Base-by-base conservation (phyloP, 2,113 vertebrate species). In the Pampusana beccarii region DNA sequence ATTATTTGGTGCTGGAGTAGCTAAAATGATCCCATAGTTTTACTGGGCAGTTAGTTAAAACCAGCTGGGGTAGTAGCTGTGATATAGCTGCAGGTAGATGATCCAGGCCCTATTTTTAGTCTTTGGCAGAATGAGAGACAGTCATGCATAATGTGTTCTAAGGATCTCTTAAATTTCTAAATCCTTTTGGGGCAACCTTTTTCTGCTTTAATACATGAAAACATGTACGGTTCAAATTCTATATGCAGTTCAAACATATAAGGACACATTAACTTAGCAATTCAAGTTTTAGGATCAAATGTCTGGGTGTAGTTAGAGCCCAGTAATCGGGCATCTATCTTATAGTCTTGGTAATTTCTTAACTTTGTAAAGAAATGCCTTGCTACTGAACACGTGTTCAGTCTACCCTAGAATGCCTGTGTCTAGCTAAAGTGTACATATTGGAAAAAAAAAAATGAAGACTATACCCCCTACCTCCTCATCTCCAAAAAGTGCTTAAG, bases 381-480 rank as follows among this genome's bases (percentile, higher is more conserved):
- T 40, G 7, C 31, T 71, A 8, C 26, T 50, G 60, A 74, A 61
- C 10, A 54, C 36, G 31, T 44, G 31, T 1, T 36, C 34, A 16
- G 2, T 29, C 21, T 33, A 7, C 54, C 31, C 29, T 57, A 26
- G 38, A 80, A 86, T 86, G 26, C 5, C 6, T 74, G 5, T 20
- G 33, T 44, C 23, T 67, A 69, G 24, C 11, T 80, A 75, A 73
- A 83, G 61, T 21, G 9, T 10, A 9, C 56, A 9, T 71, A 29
- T 8, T 69, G 33, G 16, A 1, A 4, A 4, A 16, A 56, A 11
- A n/a, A 56, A 13, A 1, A 2, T 2, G 2, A 53, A 15, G 9
- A 10, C 21, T 31, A 2, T 17, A 19, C 14, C 7, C 2, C 9
- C 0, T 0, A 23, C 9, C 2, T 24, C n/a, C 25, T 38, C 8